Conservation (phyloP, 30 jellyfish, hydroid and myxozoan species). For the Rhopilema esculentum region DNA sequence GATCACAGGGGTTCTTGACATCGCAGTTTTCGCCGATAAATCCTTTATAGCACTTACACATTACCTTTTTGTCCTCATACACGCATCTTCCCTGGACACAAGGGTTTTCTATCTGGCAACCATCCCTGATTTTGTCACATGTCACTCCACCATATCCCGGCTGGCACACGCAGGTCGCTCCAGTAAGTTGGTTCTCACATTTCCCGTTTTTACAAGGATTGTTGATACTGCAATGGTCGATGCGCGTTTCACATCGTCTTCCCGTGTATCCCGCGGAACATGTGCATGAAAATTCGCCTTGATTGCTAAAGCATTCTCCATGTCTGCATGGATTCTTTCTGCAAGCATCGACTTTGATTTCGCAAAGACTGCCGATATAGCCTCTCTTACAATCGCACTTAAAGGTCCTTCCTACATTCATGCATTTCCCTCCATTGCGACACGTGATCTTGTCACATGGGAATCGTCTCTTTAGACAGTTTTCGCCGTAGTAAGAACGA, state of each 20-base stretch:
- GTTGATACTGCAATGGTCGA: slow-evolving; percentile 43
- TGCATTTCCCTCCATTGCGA: slow-evolving; percentile 58
- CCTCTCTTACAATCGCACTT: slow-evolving; percentile 61
- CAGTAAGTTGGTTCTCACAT: slow-evolving; percentile 42
- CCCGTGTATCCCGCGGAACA: slow-evolving; percentile 74
- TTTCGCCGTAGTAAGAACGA: slow-evolving; percentile 52
- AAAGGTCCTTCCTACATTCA: slow-evolving; percentile 29
- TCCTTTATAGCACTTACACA: slow-evolving; percentile 59
- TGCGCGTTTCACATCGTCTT: slow-evolving; percentile 31
- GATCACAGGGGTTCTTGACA: slow-evolving; percentile 54
- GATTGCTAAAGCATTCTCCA: slow-evolving; percentile 58
- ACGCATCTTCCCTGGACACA: slow-evolving; percentile 72
- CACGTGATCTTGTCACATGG: slow-evolving; percentile 60
- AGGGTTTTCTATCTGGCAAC: slow-evolving; percentile 45
- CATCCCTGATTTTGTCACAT: slow-evolving; percentile 51
- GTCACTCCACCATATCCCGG: slow-evolving; percentile 66
- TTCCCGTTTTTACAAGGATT: slow-evolving; percentile 73
- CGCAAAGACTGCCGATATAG: slow-evolving; percentile 52
- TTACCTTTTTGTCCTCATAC: background rate
- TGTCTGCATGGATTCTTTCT: slow-evolving; percentile 62
- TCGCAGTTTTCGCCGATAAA: slow-evolving; percentile 51
- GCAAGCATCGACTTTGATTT: slow-evolving; percentile 63
- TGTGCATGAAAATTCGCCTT: slow-evolving; percentile 56
- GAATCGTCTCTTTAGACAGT: slow-evolving; percentile 46
- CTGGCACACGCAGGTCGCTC: slow-evolving; percentile 51